Conservation (phyloP, 2,888 invertebrate species). For the Plebejus melissa region DNA sequence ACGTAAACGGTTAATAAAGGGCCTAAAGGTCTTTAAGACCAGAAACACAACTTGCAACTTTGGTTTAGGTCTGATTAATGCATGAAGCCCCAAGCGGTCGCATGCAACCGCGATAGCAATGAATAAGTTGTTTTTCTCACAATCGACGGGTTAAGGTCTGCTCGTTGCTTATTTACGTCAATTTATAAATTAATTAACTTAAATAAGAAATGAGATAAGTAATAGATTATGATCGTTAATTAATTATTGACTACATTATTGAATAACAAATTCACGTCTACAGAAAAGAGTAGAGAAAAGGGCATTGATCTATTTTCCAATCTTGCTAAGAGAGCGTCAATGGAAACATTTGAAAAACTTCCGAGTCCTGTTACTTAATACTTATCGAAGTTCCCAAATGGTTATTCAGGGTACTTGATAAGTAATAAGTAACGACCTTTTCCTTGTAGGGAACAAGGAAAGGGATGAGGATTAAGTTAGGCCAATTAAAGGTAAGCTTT, state of each 20-base stretch:
- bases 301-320: background rate
- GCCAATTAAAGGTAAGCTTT: slow-evolving; percentile 14
- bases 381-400: background rate
- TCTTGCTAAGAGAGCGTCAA: background rate
- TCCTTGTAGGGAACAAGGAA: background rate
- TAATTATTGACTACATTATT: too few species aligned
- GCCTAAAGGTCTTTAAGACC: background rate
- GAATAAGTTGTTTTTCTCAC: too few species aligned
- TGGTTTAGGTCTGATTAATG: too few species aligned
- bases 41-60: background rate
- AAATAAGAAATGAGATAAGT: background rate
- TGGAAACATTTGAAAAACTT: background rate
- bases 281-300: background rate
- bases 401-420: slow-evolving; percentile 3
- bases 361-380: background rate
- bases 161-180: background rate
- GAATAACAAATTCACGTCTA: background rate
- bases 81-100: too few species aligned
- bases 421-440: slow-evolving; percentile 6
- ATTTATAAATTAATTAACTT: background rate
- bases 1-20: background rate
- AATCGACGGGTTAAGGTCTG: background rate
- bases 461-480: background rate
- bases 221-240: background rate
- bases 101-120: too few species aligned